Conservation (phyloP, 2,113 vertebrate genomes). For the Gymnorhina tibicen region DNA sequence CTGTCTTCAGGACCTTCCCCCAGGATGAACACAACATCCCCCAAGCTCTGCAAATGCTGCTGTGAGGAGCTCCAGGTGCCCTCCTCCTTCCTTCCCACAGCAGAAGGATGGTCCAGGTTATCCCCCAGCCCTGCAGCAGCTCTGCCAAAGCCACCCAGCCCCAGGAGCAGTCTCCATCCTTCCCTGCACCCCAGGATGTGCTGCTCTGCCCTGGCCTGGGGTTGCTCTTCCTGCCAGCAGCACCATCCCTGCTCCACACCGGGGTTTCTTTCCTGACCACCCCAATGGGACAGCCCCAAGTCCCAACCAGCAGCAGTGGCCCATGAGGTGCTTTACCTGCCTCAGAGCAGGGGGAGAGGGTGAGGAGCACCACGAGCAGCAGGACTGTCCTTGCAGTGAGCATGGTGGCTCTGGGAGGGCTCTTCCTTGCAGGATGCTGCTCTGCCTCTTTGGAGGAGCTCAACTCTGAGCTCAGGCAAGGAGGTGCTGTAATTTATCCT, state of each 20-base stretch:
- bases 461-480: neutral
- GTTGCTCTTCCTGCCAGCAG: neutral
- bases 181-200: neutral
- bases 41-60: neutral
- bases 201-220: neutral
- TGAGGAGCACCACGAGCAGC: neutral
- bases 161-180: neutral
- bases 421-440: neutral
- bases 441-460: neutral
- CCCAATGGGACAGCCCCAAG: fast-evolving
- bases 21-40: neutral
- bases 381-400: neutral
- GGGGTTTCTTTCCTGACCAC: neutral
- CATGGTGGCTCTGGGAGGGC: neutral
- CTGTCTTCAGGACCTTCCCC: neutral
- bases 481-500: neutral
- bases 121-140: neutral
- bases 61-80: neutral
- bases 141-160: neutral
- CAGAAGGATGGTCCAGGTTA: neutral
- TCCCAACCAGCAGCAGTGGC: fast-evolving
- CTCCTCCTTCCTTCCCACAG: neutral
- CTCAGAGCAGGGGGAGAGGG: fast-evolving
- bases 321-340: neutral
- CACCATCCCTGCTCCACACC: fast-evolving